Evolutionary conservation across 2,113 vertebrate species (phyloP).

Genomic region (Leucosticte australis): DNA sequence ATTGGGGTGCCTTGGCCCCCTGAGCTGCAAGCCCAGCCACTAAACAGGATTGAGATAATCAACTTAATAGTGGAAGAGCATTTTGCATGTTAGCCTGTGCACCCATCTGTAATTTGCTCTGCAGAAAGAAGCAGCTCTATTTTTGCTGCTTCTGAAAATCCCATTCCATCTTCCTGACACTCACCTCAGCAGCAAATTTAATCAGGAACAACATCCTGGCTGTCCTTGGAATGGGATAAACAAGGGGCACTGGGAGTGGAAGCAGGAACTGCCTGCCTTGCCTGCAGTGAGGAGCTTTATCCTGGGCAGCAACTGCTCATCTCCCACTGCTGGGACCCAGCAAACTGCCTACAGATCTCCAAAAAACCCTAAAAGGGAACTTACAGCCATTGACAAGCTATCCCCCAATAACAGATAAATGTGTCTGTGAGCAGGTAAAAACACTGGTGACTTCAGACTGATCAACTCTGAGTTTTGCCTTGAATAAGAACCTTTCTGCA

Average conservation of each 20-base stretch:
- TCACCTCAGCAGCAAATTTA: not conserved
- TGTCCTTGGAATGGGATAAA: not conserved
- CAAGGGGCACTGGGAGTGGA: not conserved
- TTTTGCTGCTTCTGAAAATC: not conserved
- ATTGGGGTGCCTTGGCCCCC: not conserved
- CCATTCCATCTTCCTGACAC: not conserved
- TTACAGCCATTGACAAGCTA: not conserved
- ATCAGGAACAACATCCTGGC: not conserved
- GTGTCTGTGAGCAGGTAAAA: not conserved
- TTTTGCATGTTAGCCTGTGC: not conserved
- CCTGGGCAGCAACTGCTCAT: not conserved
- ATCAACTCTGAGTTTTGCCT: not conserved
- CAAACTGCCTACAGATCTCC: not conserved
- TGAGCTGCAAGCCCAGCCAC: not conserved
- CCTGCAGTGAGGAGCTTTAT: not conserved
- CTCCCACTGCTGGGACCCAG: not conserved
- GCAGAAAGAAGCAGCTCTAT: not conserved
- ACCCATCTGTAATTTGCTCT: not conserved
- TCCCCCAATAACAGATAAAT: not conserved
- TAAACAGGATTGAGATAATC: not conserved
- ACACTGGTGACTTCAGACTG: not conserved
- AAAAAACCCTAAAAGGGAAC: not conserved
- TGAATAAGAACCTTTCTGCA: not conserved
- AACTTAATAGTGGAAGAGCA: not conserved
- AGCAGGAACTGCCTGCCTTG: not conserved